Conservation (phyloP, 1,140 invertebrate species). For the Hetaerina americana region DNA sequence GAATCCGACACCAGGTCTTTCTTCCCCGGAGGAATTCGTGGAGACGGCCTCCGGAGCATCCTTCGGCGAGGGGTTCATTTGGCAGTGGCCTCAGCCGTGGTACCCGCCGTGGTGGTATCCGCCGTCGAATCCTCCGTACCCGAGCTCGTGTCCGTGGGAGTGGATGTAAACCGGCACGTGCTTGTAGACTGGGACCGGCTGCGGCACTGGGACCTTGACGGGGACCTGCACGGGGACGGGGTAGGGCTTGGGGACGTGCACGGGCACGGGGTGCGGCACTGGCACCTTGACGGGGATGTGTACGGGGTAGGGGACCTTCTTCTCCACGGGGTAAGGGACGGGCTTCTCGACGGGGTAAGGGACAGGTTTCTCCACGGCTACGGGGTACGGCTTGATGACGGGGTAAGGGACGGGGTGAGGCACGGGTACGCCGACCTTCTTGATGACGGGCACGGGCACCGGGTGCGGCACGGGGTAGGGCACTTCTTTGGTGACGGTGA, state of each 20-base stretch:
- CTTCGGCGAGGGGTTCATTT: no score
- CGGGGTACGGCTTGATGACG: conserved; percentile 4
- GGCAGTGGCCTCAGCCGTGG: no score
- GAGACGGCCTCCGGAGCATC: no score
- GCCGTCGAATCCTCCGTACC: not conserved
- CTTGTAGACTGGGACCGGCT: conserved; percentile 7
- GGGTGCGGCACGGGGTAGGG: not conserved
- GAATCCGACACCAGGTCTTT: no score
- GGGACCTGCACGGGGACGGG: conserved; percentile 2
- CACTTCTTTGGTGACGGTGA: not conserved
- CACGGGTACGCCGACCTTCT: not conserved
- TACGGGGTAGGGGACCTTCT: conserved; percentile 9
- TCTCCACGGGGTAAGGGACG: conserved; percentile 1
- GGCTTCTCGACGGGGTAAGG: conserved; percentile 7
- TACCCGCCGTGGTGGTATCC: not conserved
- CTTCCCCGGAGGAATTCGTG: no score
- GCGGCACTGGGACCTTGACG: conserved; percentile 5
- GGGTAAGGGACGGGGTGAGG: conserved; percentile 1
- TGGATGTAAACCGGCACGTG: conserved; percentile 1
- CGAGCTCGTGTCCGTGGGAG: not conserved
- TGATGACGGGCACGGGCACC: not conserved
- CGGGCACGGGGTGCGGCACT: conserved; percentile 3
- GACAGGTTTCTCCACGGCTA: not conserved
- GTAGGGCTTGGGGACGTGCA: conserved; percentile 3
- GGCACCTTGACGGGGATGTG: conserved; percentile 11